Conservation (phyloP, 2,888 invertebrate genomes). For the Gastrophysa polygoni region DNA sequence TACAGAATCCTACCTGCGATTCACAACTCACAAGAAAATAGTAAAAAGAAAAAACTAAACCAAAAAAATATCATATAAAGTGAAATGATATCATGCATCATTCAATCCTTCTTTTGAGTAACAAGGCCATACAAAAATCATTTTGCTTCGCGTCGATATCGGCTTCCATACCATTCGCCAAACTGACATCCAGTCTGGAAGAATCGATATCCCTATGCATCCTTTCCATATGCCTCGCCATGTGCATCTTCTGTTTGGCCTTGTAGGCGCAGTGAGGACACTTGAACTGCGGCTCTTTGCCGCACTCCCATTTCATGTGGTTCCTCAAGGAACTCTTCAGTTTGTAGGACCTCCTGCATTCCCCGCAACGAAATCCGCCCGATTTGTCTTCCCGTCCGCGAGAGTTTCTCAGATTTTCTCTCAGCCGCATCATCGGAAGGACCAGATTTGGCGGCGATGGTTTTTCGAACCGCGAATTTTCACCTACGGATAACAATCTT, state of each 20-base stretch:
- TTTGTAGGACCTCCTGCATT: conserved; percentile 39
- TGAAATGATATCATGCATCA: too few relatives aligned
- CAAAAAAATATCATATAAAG: too few relatives aligned
- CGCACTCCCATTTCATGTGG: conserved; percentile 43
- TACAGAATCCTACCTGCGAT: too few relatives aligned
- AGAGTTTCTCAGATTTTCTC: neutral
- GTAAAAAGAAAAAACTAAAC: too few relatives aligned
- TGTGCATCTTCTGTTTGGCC: conserved; percentile 44
- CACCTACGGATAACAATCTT: neutral
- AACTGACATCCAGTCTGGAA: neutral
- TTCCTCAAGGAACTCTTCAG: conserved; percentile 40
- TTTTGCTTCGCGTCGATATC: neutral
- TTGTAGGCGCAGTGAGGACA: conserved; percentile 25
- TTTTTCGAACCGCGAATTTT: neutral
- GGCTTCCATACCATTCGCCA: neutral
- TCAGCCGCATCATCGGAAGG: neutral
- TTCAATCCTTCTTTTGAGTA: neutral
- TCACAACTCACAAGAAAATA: too few relatives aligned
- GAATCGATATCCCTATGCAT: conserved; percentile 24
- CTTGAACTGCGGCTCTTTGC: conserved; percentile 29
- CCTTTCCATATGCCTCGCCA: conserved; percentile 46
- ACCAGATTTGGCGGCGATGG: neutral
- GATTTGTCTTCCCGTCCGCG: neutral
- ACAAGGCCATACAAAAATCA: neutral
- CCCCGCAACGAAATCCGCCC: conserved; percentile 46